Evolutionary conservation across 2,797 vertebrate genomes (phyloP).

Genomic region (Alca torda): DNA sequence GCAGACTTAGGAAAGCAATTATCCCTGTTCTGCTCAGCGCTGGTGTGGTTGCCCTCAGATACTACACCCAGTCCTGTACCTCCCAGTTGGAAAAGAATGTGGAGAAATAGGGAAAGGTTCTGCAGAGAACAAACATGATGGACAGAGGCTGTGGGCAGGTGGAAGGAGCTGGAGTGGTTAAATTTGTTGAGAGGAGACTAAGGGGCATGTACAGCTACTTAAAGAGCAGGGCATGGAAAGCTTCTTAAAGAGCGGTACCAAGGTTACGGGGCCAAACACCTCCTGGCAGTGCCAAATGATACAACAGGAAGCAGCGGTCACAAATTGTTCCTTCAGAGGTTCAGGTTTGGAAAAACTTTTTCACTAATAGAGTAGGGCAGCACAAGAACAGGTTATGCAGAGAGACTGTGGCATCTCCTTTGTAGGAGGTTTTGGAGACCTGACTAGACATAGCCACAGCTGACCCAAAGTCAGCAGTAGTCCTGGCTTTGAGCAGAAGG

Average conservation of each 20-base stretch:
- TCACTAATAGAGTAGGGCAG: neutral
- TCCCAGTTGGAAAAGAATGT: neutral
- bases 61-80: neutral
- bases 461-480: neutral
- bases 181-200: neutral
- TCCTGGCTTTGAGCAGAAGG: neutral
- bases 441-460: neutral
- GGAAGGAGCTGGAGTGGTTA: neutral
- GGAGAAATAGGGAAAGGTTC: neutral
- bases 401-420: neutral
- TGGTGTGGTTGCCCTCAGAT: neutral
- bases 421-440: neutral
- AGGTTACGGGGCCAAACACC: neutral
- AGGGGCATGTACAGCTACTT: neutral
- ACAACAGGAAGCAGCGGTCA: neutral
- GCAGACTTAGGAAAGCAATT: neutral
- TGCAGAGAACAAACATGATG: neutral
- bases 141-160: neutral
- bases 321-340: neutral
- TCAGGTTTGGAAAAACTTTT: neutral
- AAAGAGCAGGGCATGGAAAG: too few species aligned
- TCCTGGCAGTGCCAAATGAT: neutral
- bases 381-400: neutral
- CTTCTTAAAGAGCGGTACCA: accelerated
- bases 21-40: neutral